Percentiles rank a stretch among this genome's conserved stretches.
Conservation (phyloP, 2,888 invertebrate genomes). For the Steinernema carpocapsae region DNA sequence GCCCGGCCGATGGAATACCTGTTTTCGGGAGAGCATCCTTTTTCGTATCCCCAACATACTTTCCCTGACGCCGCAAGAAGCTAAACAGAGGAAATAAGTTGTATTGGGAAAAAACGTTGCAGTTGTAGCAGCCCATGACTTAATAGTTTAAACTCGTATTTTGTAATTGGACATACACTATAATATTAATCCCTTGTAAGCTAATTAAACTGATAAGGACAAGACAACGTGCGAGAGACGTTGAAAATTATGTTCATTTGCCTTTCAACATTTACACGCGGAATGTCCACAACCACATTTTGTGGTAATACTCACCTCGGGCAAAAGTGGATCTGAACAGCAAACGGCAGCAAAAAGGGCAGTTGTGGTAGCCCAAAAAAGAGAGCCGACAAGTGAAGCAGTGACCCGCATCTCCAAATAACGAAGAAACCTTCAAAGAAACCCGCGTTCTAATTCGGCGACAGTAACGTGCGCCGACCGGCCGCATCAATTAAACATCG, state of each 20-base stretch:
- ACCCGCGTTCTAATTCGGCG: background rate
- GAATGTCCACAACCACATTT: too few species aligned
- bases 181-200: too few species aligned
- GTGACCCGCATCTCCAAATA: background rate
- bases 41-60: slow-evolving; percentile 49
- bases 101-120: too few species aligned
- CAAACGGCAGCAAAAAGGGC: background rate
- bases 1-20: slow-evolving; percentile 44
- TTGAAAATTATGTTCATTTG: too few species aligned
- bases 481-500: slow-evolving; percentile 13
- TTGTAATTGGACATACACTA: too few species aligned
- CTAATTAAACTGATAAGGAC: too few species aligned
- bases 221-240: too few species aligned
- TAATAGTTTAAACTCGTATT: too few species aligned
- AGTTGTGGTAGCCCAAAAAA: background rate
- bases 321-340: background rate
- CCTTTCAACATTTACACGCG: too few species aligned
- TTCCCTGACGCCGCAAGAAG: slow-evolving; percentile 18
- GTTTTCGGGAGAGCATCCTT: slow-evolving; percentile 42
- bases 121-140: too few species aligned
- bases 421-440: background rate
- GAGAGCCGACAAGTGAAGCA: background rate
- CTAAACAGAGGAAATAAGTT: slow-evolving; percentile 6
- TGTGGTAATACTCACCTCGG: background rate
- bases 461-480: background rate